Evolutionary conservation across 1,140 invertebrate genomes (phyloP), one percentile per base, ranked within the genome.

Genomic region (Vollenhovia emeryi): DNA sequence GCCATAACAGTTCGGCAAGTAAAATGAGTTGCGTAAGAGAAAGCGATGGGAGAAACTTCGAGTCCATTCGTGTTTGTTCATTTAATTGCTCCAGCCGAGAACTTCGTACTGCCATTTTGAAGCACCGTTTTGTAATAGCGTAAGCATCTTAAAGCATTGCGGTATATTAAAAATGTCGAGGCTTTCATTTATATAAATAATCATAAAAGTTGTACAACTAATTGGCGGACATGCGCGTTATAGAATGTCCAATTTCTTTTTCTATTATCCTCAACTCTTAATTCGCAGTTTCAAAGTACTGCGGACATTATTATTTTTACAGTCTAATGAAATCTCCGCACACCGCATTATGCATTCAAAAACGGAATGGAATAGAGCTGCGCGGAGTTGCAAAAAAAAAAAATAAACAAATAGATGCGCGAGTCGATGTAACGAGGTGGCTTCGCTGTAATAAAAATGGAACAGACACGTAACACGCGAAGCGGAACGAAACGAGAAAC

Each of bases 401-500:
- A 45, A 45, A 48, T 15, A 50, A 60, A 43, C 71, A 50, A 50
- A 71, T 55, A 71, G 64, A 71, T 30, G 43, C 40, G 50, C n/a
- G 33, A 60, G 55, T 66, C 59, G 59, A 82, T 76, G 85, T 80
- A 89, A 86, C 79, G 78, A 87, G 87, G 86, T 84, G 79, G 82
- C 76, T 76, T 86, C 50, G 82, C 52, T 74, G 60, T 59, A 84
- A 90, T 89, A 88, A 85, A 88, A 85, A 86, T 60, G 64, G 74
- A 82, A 84, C 66, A 84, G 82, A 69, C 59, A 71, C 15, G 87
- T 55, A 73, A 86, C 76, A 88, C 87, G 78, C 87, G 76, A 88
- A 73, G 84, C 59, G 86, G 84, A 89, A 91, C 89, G 87, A 86
- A 89, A 89, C 87, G 87, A 88, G 87, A 76, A 84, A 86, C 87